Evolutionary conservation across 1,140 invertebrate species (phyloP).

Genomic region (Drusus annulatus): DNA sequence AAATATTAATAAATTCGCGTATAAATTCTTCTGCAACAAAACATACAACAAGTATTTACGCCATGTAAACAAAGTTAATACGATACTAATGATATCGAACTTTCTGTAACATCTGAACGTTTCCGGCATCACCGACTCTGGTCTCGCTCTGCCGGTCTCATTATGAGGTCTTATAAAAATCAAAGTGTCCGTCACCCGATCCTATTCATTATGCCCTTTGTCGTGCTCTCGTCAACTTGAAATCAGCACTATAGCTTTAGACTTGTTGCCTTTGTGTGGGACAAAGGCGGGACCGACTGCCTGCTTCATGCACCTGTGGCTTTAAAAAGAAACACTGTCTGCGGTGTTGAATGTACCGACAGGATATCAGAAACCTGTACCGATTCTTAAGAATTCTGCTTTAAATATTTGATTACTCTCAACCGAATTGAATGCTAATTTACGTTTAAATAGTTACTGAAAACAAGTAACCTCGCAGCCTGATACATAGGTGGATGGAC

Average conservation of each 20-base stretch:
- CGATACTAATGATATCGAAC: too few species aligned
- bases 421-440: too few species aligned
- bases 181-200: neutral
- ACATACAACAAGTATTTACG: too few species aligned
- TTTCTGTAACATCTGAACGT: too few species aligned
- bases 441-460: too few species aligned
- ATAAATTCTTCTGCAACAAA: too few species aligned
- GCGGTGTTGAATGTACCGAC: neutral
- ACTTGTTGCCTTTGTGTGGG: neutral
- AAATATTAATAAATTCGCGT: too few species aligned
- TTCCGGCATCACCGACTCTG: too few species aligned
- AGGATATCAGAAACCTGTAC: neutral
- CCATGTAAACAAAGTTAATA: too few species aligned
- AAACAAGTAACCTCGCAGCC: too few species aligned
- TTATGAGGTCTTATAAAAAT: neutral
- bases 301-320: neutral
- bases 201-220: neutral
- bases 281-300: neutral
- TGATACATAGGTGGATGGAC: too few species aligned
- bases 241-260: neutral
- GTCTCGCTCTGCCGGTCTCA: neutral
- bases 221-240: conserved; percentile 3
- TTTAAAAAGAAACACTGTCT: neutral
- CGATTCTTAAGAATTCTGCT: neutral
- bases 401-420: too few species aligned